Evolutionary conservation across 37 sponge, comb jelly and placozoan species (phyloP).

Genomic region (Amphimedon queenslandica): DNA sequence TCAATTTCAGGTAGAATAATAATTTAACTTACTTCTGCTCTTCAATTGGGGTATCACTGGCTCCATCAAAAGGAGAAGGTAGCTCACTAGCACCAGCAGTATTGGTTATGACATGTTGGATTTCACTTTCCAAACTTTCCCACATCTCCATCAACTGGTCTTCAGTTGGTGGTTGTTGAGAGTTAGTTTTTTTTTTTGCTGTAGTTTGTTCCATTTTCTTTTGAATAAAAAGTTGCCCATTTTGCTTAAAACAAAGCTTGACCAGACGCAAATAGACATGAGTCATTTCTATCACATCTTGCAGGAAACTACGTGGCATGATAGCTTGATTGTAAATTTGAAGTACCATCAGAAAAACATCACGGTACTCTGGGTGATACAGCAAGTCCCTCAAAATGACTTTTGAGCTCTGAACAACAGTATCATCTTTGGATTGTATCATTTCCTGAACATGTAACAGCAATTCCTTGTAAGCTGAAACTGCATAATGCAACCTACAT

Average conservation of each 20-base stretch:
- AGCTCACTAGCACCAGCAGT: conserved; percentile 13
- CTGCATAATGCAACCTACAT: conserved; percentile 79
- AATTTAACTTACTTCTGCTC: conserved; percentile 63
- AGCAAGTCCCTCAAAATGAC: conserved; percentile 85
- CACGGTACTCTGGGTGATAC: conserved; percentile 91
- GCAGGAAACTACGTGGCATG: conserved; percentile 44
- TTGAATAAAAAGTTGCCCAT: conserved; percentile 54
- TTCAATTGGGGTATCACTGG: conserved; percentile 52
- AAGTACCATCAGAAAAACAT: conserved; percentile 75
- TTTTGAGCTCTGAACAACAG: conserved; percentile 65
- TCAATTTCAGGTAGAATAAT: background rate
- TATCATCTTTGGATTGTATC: conserved; percentile 45
- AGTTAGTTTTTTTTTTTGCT: too few species aligned
- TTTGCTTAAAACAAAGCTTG: conserved; percentile 46
- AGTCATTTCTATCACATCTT: conserved; percentile 63
- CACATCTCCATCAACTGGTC: conserved; percentile 53
- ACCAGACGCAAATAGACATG: conserved; percentile 78
- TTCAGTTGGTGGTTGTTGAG: conserved; percentile 14
- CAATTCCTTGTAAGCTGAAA: conserved; percentile 80
- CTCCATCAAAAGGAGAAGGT: conserved; percentile 47
- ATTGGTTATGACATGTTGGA: conserved; percentile 12
- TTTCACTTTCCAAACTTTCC: conserved; percentile 46
- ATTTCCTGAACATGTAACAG: conserved; percentile 72
- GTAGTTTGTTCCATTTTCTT: conserved; percentile 38
- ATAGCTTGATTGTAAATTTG: conserved; percentile 58